Evolutionary conservation across 1,140 invertebrate genomes (phyloP).

Genomic region (Drosophila parvula): DNA sequence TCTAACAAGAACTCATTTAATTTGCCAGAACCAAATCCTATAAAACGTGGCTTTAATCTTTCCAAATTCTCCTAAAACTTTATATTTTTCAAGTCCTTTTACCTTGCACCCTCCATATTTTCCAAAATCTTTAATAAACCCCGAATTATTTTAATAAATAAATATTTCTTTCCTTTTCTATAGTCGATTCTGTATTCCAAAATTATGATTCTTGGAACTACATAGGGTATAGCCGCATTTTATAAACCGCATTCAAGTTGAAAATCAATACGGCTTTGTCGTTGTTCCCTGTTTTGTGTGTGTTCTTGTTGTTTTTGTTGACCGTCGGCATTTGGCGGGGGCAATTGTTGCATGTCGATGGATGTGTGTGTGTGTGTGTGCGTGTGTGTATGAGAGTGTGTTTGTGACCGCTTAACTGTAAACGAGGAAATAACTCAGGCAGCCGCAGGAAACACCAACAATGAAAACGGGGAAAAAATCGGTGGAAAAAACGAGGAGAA

Average conservation of each 20-base stretch:
- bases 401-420: constrained; percentile 37
- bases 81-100: background rate
- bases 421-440: constrained; percentile 48
- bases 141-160: too few relatives aligned
- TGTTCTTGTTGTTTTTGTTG: constrained; percentile 45
- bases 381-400: background rate
- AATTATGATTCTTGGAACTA: background rate
- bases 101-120: background rate
- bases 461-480: constrained; percentile 22
- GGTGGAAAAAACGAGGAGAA: background rate
- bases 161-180: background rate
- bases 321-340: constrained; percentile 40
- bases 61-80: background rate
- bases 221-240: constrained; percentile 20
- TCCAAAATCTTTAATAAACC: too few relatives aligned
- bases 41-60: background rate
- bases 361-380: constrained; percentile 8
- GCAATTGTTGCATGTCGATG: constrained; percentile 53
- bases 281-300: constrained; percentile 31
- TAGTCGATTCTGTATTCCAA: background rate
- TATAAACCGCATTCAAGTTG: constrained; percentile 55
- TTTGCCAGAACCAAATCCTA: background rate
- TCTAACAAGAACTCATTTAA: background rate
- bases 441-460: constrained; percentile 23
- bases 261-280: constrained; percentile 63